Conservation (phyloP, 2,797 vertebrate genomes). For the Propithecus perrieri region DNA sequence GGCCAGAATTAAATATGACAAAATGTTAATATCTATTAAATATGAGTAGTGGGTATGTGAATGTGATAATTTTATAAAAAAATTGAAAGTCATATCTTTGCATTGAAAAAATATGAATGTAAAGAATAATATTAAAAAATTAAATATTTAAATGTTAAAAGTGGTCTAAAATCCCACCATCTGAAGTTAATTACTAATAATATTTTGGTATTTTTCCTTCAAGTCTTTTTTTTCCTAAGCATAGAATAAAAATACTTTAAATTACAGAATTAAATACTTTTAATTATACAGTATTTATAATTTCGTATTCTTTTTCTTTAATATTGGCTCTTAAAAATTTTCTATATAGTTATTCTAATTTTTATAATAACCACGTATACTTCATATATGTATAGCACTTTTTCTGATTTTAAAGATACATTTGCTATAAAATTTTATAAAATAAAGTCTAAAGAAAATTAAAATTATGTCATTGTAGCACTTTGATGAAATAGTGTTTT, state of each 20-base stretch:
- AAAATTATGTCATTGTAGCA: neutral
- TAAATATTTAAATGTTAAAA: neutral
- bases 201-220: neutral
- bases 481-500: neutral
- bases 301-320: constrained; percentile 21
- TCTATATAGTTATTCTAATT: neutral
- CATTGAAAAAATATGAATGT: neutral
- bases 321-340: neutral
- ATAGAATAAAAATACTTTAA: neutral
- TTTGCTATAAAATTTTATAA: constrained; percentile 18
- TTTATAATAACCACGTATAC: constrained; percentile 19
- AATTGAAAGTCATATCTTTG: neutral
- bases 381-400: neutral
- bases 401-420: neutral
- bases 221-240: neutral
- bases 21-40: constrained; percentile 13
- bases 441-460: neutral
- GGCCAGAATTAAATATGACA: constrained; percentile 3
- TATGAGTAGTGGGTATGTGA: neutral
- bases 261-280: neutral
- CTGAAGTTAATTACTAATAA: neutral
- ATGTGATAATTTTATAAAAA: neutral
- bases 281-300: neutral
- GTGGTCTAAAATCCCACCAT: neutral
- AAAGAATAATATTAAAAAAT: neutral